Evolutionary conservation across 92 coral and sea anemone species (phyloP).

Genomic region (Hydrozoanthus gracilis): DNA sequence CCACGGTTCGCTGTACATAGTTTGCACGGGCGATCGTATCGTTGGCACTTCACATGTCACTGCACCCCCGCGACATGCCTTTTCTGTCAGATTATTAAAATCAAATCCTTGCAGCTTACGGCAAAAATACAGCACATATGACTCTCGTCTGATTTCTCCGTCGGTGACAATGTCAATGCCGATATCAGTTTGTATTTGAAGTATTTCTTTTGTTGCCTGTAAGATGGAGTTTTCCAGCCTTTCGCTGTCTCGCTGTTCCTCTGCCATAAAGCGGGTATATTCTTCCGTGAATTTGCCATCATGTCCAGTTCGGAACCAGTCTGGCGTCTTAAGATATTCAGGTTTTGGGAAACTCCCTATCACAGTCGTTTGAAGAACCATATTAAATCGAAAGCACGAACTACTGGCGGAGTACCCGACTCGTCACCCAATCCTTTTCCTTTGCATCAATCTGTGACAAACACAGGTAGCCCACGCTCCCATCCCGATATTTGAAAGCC

Average conservation of each 20-base stretch:
- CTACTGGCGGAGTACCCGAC: no score
- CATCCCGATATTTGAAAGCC: no score
- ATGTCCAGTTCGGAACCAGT: conserved; percentile 54
- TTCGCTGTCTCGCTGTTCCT: conserved; percentile 7
- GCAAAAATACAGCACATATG: conserved; percentile 53
- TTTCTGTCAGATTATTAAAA: conserved; percentile 41
- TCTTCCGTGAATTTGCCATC: conserved; percentile 20
- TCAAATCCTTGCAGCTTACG: conserved; percentile 57
- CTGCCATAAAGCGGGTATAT: conserved; percentile 25
- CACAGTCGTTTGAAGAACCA: conserved; percentile 60
- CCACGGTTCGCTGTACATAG: conserved; percentile 53
- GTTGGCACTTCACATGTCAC: conserved; percentile 51
- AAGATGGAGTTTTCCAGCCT: conserved; percentile 35
- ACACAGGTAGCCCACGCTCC: no score
- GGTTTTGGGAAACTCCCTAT: conserved; percentile 66
- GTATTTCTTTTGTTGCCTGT: conserved; percentile 56
- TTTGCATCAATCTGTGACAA: no score
- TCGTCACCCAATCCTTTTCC: no score
- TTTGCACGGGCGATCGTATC: conserved; percentile 37
- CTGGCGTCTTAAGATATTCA: conserved; percentile 46
- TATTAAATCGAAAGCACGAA: background rate
- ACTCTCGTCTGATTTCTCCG: conserved; percentile 61
- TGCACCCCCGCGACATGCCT: conserved; percentile 42
- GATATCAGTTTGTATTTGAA: conserved; percentile 46
- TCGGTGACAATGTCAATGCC: conserved; percentile 62